These are phyloP conservation scores for Hirtodrosophila histrioides DNA, from an alignment of 2,888 invertebrate species.

Conservation along the genomic window DNA sequence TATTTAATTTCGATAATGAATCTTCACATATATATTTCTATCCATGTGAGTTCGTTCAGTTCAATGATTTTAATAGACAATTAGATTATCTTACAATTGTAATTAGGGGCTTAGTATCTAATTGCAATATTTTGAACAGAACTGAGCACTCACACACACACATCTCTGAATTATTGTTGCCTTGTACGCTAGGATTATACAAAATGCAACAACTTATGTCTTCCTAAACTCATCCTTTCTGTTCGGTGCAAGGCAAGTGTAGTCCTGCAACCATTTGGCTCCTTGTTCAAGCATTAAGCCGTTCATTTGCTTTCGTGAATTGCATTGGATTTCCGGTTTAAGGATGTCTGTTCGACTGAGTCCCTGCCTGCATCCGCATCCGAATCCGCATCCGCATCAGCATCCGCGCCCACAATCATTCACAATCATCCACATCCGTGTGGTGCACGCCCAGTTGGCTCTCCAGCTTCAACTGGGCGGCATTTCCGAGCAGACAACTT, in stretches of 20 bases:
- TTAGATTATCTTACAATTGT: conserved; percentile 6
- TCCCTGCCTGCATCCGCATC: conserved; percentile 47
- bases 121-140: conserved; percentile 4
- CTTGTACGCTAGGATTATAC: not conserved
- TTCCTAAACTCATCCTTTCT: too few species aligned
- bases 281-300: conserved; percentile 49
- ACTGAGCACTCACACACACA: not conserved
- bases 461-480: conserved; percentile 47
- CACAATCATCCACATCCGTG: conserved; percentile 44
- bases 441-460: conserved; percentile 32
- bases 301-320: conserved; percentile 65
- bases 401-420: conserved; percentile 37
- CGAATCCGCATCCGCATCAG: conserved; percentile 41
- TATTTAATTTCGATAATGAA: too few species aligned
- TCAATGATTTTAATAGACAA: too few species aligned
- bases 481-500: conserved; percentile 66
- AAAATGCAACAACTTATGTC: too few species aligned
- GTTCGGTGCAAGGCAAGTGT: conserved; percentile 24
- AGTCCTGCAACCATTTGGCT: conserved; percentile 19
- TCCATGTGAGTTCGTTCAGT: too few species aligned
- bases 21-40: too few species aligned
- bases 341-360: conserved; percentile 27
- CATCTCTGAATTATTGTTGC: conserved; percentile 2
- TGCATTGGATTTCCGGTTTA: conserved; percentile 65
- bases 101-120: conserved; percentile 9